Conservation (phyloP, 2,888 invertebrate species). For the Cinara cedri region DNA sequence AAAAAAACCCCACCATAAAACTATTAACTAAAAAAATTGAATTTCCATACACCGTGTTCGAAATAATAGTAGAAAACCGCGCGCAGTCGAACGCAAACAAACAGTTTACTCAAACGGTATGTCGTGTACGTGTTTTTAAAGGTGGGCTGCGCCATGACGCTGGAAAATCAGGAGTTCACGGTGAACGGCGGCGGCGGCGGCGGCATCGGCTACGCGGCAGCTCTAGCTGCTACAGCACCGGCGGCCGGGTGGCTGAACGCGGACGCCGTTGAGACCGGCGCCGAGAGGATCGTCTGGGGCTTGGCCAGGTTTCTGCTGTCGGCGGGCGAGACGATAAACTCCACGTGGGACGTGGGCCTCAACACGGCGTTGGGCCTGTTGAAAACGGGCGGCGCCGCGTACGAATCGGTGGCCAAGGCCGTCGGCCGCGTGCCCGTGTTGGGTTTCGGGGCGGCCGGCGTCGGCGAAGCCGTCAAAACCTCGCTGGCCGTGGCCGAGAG, state of each 20-base stretch:
- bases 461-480: not conserved
- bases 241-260: not conserved
- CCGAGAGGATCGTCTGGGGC: not conserved
- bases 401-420: not conserved
- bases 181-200: no score
- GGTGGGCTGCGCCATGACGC: not conserved
- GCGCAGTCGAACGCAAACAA: no score
- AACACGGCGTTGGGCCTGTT: not conserved
- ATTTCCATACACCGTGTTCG: no score
- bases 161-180: not conserved
- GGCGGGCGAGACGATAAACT: slow-evolving; percentile 26
- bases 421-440: not conserved
- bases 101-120: not conserved
- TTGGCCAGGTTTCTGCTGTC: slow-evolving; percentile 4
- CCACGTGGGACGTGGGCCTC: slow-evolving; percentile 25
- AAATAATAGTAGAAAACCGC: no score
- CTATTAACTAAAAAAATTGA: no score
- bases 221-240: not conserved
- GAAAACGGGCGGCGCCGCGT: slow-evolving; percentile 10
- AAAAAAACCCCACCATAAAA: no score
- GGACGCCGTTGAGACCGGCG: not conserved
- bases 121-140: slow-evolving; percentile 9
- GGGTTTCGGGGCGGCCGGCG: slow-evolving; percentile 17
- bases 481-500: not conserved
- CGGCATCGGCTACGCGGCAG: not conserved